Evolutionary conservation across 1,140 invertebrate genomes (phyloP).

Genomic region (Thereuonema tuberculata): DNA sequence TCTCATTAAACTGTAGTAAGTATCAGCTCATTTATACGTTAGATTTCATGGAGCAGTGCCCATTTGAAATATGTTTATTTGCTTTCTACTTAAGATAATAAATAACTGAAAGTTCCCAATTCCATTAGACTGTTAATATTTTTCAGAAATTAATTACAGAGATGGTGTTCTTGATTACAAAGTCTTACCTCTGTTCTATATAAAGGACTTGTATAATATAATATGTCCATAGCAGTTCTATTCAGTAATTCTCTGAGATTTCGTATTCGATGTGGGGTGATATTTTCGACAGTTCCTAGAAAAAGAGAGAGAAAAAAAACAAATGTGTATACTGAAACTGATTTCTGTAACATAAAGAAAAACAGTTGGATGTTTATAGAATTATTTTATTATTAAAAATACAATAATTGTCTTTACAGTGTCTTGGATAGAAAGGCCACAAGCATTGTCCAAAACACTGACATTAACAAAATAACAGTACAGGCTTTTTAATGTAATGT

Average conservation of each 20-base stretch:
- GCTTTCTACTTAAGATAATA: too few species aligned
- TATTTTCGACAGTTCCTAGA: slow-evolving; percentile 44
- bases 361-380: too few species aligned
- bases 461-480: background rate
- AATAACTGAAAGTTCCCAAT: too few species aligned
- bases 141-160: too few species aligned
- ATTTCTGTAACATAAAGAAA: background rate
- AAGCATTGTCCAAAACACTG: background rate
- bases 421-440: background rate
- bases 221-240: slow-evolving; percentile 62
- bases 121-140: too few species aligned
- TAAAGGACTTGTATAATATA: slow-evolving; percentile 66
- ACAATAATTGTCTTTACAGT: too few species aligned
- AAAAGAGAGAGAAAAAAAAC: background rate
- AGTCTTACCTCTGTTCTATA: slow-evolving; percentile 49
- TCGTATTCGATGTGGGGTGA: slow-evolving; percentile 51
- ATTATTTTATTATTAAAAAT: too few species aligned
- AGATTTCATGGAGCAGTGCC: too few species aligned
- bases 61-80: too few species aligned
- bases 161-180: too few species aligned
- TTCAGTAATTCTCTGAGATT: slow-evolving; percentile 50
- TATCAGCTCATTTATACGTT: too few species aligned
- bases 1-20: too few species aligned
- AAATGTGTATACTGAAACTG: background rate
- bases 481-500: background rate